These are phyloP conservation scores for Ptychochromis oligacanthus DNA, from an alignment of 2,113 vertebrate species.

Conservation along the genomic window DNA sequence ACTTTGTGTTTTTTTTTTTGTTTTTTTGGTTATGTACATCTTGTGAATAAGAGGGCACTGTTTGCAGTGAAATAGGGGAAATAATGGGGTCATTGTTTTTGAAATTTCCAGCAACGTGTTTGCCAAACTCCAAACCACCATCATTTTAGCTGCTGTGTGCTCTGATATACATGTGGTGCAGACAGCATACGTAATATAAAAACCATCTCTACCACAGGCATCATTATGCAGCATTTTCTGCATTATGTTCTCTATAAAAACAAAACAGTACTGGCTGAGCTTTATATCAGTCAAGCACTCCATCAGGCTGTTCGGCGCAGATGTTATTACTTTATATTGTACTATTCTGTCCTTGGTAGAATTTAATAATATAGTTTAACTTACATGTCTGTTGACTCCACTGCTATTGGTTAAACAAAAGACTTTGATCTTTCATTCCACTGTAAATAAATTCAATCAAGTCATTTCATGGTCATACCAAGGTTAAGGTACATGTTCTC, in stretches of 20 bases:
- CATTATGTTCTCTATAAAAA: not conserved
- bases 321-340: not conserved
- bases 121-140: not conserved
- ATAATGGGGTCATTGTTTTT: not conserved
- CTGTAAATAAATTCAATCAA: not conserved
- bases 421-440: conserved; percentile 14
- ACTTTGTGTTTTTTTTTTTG: not conserved
- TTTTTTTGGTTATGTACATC: not conserved
- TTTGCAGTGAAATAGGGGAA: not conserved
- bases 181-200: not conserved
- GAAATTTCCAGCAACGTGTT: not conserved
- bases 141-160: not conserved
- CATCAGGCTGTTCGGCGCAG: not conserved
- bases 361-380: conserved; percentile 4
- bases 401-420: conserved; percentile 16
- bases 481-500: conserved; percentile 34
- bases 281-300: not conserved
- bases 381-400: conserved; percentile 1
- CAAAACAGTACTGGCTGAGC: not conserved
- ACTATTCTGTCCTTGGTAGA: conserved; percentile 31
- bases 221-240: not conserved
- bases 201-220: not conserved
- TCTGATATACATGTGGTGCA: not conserved
- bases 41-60: not conserved
- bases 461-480: conserved; percentile 2